These are phyloP conservation scores for Poeciliopsis infans DNA, from an alignment of 2,797 vertebrate species.

Conservation along the genomic window DNA sequence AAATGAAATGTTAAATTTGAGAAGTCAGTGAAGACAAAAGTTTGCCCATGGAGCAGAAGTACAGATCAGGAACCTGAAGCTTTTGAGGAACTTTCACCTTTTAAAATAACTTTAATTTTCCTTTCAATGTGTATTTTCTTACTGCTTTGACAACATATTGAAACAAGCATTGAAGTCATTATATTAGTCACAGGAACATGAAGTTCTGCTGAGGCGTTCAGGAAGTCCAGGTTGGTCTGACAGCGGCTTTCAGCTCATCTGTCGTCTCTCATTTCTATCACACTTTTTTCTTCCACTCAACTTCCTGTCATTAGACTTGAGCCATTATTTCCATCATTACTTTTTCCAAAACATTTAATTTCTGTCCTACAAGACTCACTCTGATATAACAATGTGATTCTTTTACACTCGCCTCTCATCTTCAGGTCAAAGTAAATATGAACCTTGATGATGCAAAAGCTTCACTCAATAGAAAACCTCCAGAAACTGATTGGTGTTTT, in stretches of 20 bases:
- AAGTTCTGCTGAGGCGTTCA: background rate
- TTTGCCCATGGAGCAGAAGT: constrained; percentile 9
- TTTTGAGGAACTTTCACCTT: background rate
- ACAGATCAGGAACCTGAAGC: background rate
- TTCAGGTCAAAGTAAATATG: background rate
- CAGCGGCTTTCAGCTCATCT: background rate
- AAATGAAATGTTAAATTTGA: constrained; percentile 8
- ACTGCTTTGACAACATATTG: background rate
- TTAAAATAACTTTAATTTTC: background rate
- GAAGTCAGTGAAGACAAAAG: constrained; percentile 16
- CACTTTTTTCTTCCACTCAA: background rate
- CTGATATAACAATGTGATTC: background rate
- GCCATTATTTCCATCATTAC: background rate
- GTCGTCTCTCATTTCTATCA: background rate
- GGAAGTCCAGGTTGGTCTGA: background rate
- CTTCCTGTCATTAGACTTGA: background rate
- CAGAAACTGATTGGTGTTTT: background rate
- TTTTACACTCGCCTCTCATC: background rate
- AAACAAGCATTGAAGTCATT: background rate
- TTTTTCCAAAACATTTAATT: background rate
- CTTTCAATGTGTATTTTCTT: background rate
- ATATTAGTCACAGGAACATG: background rate
- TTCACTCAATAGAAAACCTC: background rate
- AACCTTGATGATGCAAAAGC: background rate
- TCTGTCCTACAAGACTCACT: background rate